Evolutionary conservation across 1,140 invertebrate species (phyloP).

Genomic region (Tigriopus japonicus): DNA sequence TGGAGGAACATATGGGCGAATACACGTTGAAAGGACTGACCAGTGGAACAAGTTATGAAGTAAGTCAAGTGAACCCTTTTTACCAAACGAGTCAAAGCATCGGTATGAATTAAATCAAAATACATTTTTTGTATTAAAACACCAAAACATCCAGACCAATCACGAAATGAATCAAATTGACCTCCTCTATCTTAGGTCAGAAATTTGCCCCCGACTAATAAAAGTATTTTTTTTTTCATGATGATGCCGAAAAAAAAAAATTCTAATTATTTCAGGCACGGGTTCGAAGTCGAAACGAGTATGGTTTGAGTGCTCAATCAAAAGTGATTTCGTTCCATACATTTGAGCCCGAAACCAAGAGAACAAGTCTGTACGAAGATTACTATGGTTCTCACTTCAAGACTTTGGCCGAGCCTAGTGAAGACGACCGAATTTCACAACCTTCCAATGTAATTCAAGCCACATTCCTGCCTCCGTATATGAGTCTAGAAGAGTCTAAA

Average conservation of each 20-base stretch:
- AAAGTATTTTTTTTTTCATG: too few relatives aligned
- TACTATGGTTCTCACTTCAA: neutral
- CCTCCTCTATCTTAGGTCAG: too few relatives aligned
- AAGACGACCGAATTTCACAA: neutral
- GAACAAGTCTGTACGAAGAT: neutral
- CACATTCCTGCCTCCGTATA: neutral
- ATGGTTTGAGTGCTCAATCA: neutral
- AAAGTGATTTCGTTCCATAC: neutral
- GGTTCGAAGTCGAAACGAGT: constrained; percentile 3
- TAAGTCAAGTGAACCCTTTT: neutral
- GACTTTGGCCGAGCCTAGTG: neutral
- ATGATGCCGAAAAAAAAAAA: too few relatives aligned
- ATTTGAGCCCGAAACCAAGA: neutral
- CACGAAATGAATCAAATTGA: too few relatives aligned
- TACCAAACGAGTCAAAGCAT: too few relatives aligned
- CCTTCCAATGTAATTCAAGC: neutral
- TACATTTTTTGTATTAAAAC: too few relatives aligned
- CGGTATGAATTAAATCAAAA: neutral
- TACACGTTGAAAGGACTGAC: neutral
- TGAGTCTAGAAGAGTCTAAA: neutral
- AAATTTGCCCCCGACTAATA: too few relatives aligned
- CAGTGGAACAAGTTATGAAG: neutral
- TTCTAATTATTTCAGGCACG: constrained; percentile 1
- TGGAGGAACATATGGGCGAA: neutral
- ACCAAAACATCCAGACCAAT: too few relatives aligned